Base-by-base conservation (phyloP, 2,888 invertebrate genomes). In the Leptarthrus brevirostris region DNA sequence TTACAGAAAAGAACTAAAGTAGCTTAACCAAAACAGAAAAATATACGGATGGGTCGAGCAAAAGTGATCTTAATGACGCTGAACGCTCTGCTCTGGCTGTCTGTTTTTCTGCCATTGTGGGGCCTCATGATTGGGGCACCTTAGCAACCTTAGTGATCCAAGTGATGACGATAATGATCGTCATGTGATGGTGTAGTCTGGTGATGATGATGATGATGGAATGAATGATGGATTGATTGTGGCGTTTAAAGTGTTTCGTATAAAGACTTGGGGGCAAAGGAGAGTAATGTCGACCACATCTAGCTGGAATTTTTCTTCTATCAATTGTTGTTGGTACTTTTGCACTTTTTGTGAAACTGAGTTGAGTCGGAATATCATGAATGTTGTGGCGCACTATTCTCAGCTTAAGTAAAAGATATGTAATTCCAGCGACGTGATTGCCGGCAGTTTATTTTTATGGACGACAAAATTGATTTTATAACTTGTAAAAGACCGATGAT, bases 401-500 rank as follows among this genome's bases (percentile, higher is more conserved):
- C 30, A 8, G 16, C 30, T 20, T 1, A 30, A 36, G n/a, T 34
- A 18, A 20, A 36, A 61, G 14, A 61, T 61, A 40, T 40, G 40
- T 40, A 61, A 61, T 61, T n/a, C 36, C 61, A 61, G 18, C 18
- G 34, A 61, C 61, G 40, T 40, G 61, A 61, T 61, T 40, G 61
- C 30, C 40, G 34, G 61, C 61, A 61, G 61, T 61, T 61, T 61
- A 61, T 61, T 61, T 36, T 61, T 61, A 61, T 61, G 61, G 61
- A 40, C 61, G 61, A 61, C 61, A 61, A 61, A 61, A 61, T 61
- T 61, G 61, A 61, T 61, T 61, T 61, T 61, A 61, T 61, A 61
- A 61, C 61, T 61, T 36, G 61, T 61, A 61, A 40, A 56, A 61
- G 40, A 61, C 40, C 61, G 36, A 61, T 40, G 61, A 36, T 61